Evolutionary conservation across 2,113 vertebrate genomes (phyloP).

Genomic region (Tinamus guttatus): DNA sequence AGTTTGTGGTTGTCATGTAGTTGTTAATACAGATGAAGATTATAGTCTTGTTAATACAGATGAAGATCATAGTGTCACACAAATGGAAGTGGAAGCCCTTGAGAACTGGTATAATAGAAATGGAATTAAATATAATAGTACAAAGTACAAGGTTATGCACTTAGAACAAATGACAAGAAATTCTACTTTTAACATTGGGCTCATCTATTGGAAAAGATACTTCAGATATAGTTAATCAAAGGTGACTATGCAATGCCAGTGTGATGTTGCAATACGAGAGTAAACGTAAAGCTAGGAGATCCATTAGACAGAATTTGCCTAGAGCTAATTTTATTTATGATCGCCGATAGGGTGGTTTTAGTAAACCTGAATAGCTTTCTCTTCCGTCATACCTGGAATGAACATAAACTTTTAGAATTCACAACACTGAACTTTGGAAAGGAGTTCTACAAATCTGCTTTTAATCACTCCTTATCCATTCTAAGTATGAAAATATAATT

Average conservation of each 20-base stretch:
- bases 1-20: neutral
- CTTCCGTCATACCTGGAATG: neutral
- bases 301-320: neutral
- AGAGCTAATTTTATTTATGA: neutral
- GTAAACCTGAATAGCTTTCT: neutral
- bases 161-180: neutral
- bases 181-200: neutral
- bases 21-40: slow-evolving; percentile 13
- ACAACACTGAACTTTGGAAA: neutral
- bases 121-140: neutral
- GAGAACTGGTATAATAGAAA: slow-evolving; percentile 3
- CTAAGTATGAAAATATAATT: too few relatives aligned
- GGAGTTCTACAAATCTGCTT: neutral
- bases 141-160: neutral
- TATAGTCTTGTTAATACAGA: neutral
- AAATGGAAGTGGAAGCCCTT: neutral
- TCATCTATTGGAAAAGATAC: neutral
- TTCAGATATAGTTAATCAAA: neutral
- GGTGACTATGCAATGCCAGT: neutral
- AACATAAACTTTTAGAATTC: neutral
- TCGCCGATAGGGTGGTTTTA: neutral
- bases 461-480: too few relatives aligned
- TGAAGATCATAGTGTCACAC: neutral
- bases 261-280: neutral
- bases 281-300: neutral